phyloP scores from a whole-genome alignment of 2,888 invertebrate species.

The Agrotis exclamationis region DNA sequence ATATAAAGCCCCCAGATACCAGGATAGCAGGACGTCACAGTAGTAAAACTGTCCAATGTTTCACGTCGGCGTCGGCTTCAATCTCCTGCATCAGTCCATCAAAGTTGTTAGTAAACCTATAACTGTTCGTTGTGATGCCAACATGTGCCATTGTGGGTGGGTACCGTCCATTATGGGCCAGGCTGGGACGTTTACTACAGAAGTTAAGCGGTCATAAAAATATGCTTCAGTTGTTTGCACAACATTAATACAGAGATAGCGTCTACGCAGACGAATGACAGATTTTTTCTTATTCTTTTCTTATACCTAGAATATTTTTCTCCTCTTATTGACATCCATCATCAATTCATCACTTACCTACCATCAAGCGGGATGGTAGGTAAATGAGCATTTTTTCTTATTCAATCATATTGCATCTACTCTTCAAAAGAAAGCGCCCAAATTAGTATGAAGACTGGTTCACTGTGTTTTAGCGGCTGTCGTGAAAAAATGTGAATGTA shows the following conservation, averaged over 20 bases:
- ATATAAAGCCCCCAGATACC: background rate
- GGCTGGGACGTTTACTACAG: slow-evolving; percentile 30
- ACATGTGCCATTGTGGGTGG: slow-evolving; percentile 28
- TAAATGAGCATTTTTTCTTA: no score
- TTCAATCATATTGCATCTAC: no score
- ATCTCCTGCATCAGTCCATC: slow-evolving; percentile 17
- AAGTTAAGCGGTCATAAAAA: slow-evolving; percentile 27
- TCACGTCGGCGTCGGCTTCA: slow-evolving; percentile 5
- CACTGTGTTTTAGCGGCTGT: no score
- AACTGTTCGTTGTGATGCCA: slow-evolving; percentile 42
- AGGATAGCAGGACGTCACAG: slow-evolving; percentile 4
- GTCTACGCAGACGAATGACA: background rate
- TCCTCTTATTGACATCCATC: background rate
- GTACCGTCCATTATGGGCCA: slow-evolving; percentile 7
- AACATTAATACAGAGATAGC: slow-evolving; percentile 2
- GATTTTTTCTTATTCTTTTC: background rate
- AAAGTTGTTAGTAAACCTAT: slow-evolving; percentile 32
- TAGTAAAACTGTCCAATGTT: background rate
- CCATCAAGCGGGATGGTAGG: no score
- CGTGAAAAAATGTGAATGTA: no score
- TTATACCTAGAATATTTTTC: background rate
- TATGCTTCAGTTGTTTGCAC: slow-evolving; percentile 32
- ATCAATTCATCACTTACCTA: no score
- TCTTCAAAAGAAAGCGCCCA: background rate
- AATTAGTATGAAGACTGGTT: no score